phyloP scores from a whole-genome alignment of 2,888 invertebrate genomes.

The Zaprionus bogoriensis region DNA sequence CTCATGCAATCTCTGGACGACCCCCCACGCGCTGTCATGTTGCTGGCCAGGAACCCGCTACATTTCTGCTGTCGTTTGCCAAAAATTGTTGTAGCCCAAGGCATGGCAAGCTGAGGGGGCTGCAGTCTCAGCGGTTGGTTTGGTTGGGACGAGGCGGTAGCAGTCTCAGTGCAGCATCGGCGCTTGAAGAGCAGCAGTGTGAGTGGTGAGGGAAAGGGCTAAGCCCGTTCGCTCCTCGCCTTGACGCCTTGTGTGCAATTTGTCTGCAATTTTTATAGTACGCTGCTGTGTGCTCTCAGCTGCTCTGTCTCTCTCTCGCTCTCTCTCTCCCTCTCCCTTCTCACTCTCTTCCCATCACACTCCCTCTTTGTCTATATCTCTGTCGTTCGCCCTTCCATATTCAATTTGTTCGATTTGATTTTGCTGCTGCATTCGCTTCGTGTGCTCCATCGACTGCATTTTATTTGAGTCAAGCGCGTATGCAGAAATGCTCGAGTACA shows the following conservation, averaged over 20 bases:
- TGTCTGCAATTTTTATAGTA: slow-evolving; percentile 72
- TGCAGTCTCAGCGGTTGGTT: slow-evolving; percentile 3
- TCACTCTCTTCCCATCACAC: not conserved
- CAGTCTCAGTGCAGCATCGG: too few species aligned
- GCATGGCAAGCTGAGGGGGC: slow-evolving; percentile 31
- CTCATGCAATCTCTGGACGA: not conserved
- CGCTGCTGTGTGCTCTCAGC: slow-evolving; percentile 32
- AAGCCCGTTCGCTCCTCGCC: slow-evolving; percentile 14
- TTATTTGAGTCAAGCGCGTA: slow-evolving; percentile 66
- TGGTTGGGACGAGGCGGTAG: not conserved
- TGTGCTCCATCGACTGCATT: slow-evolving; percentile 54
- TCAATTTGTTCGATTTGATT: slow-evolving; percentile 75
- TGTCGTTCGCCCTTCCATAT: slow-evolving; percentile 41
- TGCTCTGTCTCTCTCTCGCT: not conserved
- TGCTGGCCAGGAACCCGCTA: slow-evolving; percentile 46
- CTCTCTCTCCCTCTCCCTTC: not conserved
- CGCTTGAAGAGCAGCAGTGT: not conserved
- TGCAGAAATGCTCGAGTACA: slow-evolving; percentile 63
- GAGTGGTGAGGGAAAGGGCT: not conserved
- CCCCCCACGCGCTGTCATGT: slow-evolving; percentile 14
- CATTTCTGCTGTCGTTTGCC: slow-evolving; percentile 73
- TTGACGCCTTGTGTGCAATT: slow-evolving; percentile 70
- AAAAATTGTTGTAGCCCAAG: slow-evolving; percentile 57
- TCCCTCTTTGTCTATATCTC: not conserved
- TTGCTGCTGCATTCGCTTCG: slow-evolving; percentile 48